A percentile compares a stretch with the other conserved stretches of the same genome.
Evolutionary conservation across 2,113 vertebrate species (phyloP).

Genomic region (Sminthopsis crassicaudata): DNA sequence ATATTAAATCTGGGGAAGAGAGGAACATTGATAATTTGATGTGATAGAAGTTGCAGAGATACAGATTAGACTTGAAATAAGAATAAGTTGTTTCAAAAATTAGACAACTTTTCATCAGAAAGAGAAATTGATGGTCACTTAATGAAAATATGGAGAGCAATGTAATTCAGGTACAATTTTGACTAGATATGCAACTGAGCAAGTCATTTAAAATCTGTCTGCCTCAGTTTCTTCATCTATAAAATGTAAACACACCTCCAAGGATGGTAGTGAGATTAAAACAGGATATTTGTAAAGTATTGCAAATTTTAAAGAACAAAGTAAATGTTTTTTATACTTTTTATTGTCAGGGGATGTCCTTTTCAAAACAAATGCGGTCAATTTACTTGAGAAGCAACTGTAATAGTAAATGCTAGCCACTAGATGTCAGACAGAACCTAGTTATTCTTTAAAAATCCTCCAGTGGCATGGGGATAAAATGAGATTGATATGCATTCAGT

Average conservation of each 20-base stretch:
- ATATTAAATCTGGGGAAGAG: background rate
- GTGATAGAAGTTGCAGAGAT: background rate
- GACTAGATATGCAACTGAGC: background rate
- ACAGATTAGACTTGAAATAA: background rate
- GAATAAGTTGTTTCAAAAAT: background rate
- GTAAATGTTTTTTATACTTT: background rate
- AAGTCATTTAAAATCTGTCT: background rate
- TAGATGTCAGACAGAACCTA: background rate
- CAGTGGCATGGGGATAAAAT: background rate
- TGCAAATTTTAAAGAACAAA: background rate
- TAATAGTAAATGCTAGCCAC: background rate
- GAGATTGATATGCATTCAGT: background rate
- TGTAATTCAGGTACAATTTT: background rate
- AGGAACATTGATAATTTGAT: background rate
- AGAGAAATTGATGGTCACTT: background rate
- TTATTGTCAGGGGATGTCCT: background rate
- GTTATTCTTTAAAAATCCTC: background rate
- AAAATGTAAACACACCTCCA: background rate
- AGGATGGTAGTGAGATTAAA: background rate
- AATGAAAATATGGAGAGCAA: background rate
- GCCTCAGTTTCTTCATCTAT: background rate
- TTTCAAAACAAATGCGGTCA: background rate
- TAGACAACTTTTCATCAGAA: background rate
- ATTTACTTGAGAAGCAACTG: background rate
- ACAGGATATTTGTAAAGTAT: background rate